Conservation (phyloP, 2,113 vertebrate genomes). For the Anolis carolinensis region DNA sequence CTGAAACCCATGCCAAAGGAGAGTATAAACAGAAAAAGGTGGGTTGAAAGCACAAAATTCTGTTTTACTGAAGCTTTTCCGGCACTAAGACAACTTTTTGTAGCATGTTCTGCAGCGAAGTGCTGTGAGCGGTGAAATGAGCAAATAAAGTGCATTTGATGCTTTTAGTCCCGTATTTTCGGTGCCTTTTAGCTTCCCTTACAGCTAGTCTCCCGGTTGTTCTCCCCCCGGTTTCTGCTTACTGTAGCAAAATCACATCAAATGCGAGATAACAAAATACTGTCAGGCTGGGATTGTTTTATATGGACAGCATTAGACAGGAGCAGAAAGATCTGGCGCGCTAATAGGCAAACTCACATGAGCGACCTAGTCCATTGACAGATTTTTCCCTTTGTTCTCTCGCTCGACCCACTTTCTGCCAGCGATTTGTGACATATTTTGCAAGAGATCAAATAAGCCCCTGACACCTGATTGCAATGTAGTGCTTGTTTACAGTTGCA, state of each 20-base stretch:
- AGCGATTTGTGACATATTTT: slow-evolving; percentile 93
- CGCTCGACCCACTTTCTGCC: slow-evolving; percentile 86
- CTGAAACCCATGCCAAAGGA: neutral
- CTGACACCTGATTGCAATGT: slow-evolving; percentile 94
- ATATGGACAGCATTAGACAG: slow-evolving; percentile 77
- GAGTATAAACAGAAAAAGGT: neutral
- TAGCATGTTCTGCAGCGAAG: neutral
- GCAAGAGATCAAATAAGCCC: slow-evolving; percentile 90
- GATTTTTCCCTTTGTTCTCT: slow-evolving; percentile 88
- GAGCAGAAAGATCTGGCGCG: slow-evolving; percentile 74
- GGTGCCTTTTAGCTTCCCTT: slow-evolving; percentile 40
- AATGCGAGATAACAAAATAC: slow-evolving; percentile 75
- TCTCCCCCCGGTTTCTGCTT: slow-evolving; percentile 60
- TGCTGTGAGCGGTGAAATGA: neutral
- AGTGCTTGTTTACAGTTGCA: slow-evolving; percentile 92
- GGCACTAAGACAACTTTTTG: neutral
- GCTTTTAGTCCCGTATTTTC: slow-evolving; percentile 46
- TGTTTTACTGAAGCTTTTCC: neutral
- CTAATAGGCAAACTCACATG: slow-evolving; percentile 89
- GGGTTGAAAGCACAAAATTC: neutral
- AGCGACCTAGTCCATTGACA: slow-evolving; percentile 87
- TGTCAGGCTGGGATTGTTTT: slow-evolving; percentile 72
- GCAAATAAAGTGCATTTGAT: slow-evolving; percentile 14
- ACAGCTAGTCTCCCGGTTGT: slow-evolving; percentile 58
- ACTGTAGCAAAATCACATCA: slow-evolving; percentile 77